Percentiles rank a stretch among this genome's conserved stretches.
phyloP scores from a whole-genome alignment of 2,113 vertebrate genomes.

The Gymnorhina tibicen region DNA sequence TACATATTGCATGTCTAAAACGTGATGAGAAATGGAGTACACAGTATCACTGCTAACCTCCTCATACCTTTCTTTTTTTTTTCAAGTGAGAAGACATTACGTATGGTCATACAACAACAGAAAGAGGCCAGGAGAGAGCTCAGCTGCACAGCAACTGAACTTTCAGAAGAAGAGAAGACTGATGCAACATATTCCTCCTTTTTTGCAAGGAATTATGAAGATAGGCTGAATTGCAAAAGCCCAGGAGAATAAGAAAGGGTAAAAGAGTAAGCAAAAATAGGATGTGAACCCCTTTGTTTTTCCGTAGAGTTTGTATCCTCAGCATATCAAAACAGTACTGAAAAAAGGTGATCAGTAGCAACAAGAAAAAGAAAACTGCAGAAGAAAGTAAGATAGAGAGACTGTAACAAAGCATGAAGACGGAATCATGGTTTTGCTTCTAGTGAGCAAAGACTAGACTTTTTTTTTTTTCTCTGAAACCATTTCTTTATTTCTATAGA shows the following conservation, averaged over 20 bases:
- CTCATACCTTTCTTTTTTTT: neutral
- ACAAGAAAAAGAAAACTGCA: neutral
- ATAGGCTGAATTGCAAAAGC: neutral
- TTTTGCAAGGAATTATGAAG: neutral
- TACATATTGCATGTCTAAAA: neutral
- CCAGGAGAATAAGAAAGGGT: neutral
- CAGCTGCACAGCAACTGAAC: neutral
- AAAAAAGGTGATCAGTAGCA: neutral
- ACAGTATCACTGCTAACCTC: neutral
- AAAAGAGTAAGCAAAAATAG: neutral
- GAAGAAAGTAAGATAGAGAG: neutral
- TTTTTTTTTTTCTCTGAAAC: neutral
- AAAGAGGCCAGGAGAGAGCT: neutral
- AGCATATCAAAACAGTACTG: neutral
- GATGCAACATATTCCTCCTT: neutral
- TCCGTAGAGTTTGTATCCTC: neutral
- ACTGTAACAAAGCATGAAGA: neutral
- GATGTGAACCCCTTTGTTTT: neutral
- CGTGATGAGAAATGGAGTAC: neutral
- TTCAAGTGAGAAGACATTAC: neutral
- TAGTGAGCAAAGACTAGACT: neutral
- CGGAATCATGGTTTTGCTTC: neutral
- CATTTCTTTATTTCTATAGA: neutral
- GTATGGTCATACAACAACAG: neutral
- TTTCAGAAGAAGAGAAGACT: conserved; percentile 27